These are phyloP conservation scores for Phoenicopterus ruber DNA, from an alignment of 2,113 vertebrate genomes.

Conservation along the genomic window DNA sequence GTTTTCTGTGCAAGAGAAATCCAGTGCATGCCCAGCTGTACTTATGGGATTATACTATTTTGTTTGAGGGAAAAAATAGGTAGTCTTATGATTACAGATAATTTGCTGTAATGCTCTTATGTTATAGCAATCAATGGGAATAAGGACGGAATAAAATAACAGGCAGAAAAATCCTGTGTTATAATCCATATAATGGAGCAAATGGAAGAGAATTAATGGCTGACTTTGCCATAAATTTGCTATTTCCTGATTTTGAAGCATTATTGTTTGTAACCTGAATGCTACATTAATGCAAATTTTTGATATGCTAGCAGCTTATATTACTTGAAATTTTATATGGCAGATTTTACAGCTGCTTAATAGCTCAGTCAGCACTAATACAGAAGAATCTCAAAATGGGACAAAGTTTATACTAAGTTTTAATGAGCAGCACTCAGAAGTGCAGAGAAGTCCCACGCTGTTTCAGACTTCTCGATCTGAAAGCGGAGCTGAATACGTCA, in stretches of 20 bases:
- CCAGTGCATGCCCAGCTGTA: neutral
- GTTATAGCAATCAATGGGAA: conserved; percentile 13
- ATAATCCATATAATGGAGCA: conserved; percentile 16
- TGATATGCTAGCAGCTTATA: neutral
- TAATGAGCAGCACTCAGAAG: neutral
- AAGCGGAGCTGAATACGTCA: neutral
- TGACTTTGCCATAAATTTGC: neutral
- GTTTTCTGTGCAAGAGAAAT: neutral
- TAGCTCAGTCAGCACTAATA: neutral
- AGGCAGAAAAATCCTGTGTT: conserved; percentile 17
- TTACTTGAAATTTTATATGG: neutral
- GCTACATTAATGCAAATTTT: neutral
- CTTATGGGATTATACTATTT: conserved; percentile 38
- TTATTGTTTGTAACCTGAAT: neutral
- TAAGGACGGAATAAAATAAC: conserved; percentile 30
- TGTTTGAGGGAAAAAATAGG: conserved; percentile 15
- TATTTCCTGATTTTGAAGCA: neutral
- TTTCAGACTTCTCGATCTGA: neutral
- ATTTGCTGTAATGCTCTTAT: conserved; percentile 42
- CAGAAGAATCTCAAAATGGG: neutral
- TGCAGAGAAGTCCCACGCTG: neutral
- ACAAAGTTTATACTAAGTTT: neutral
- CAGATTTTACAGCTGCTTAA: neutral
- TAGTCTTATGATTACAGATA: conserved; percentile 39
- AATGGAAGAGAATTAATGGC: neutral